Evolutionary conservation across 2,113 vertebrate genomes (phyloP).

Genomic region (Prochilodus magdalenae): DNA sequence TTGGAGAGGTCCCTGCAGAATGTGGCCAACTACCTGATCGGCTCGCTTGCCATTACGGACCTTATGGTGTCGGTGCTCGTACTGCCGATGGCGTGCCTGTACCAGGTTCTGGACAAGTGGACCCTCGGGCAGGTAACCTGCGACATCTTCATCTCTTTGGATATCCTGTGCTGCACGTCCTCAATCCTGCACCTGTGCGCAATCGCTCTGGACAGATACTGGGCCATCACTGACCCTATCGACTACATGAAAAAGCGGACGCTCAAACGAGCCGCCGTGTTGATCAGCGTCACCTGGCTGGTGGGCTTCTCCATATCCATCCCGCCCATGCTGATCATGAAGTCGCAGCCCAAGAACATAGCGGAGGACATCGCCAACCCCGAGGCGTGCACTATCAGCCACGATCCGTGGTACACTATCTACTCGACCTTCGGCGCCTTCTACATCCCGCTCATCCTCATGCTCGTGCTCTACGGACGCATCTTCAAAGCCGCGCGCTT

Average conservation of each 20-base stretch:
- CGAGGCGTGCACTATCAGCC: slow-evolving; percentile 89
- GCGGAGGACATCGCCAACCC: slow-evolving; percentile 88
- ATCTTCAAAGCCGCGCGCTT: slow-evolving; percentile 95
- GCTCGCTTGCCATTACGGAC: slow-evolving; percentile 94
- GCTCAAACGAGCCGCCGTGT: slow-evolving; percentile 87
- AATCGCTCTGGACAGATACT: slow-evolving; percentile 96
- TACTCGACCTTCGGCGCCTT: slow-evolving; percentile 97
- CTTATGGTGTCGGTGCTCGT: slow-evolving; percentile 98
- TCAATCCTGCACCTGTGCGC: slow-evolving; percentile 97
- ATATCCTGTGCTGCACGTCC: slow-evolving; percentile 96
- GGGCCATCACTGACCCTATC: slow-evolving; percentile 96
- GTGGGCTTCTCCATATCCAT: slow-evolving; percentile 96
- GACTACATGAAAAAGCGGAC: slow-evolving; percentile 96
- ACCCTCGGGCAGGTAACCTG: slow-evolving; percentile 92
- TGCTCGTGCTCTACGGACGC: slow-evolving; percentile 93
- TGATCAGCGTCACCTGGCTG: slow-evolving; percentile 96
- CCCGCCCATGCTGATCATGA: slow-evolving; percentile 92
- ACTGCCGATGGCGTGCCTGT: slow-evolving; percentile 96
- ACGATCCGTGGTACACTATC: slow-evolving; percentile 96
- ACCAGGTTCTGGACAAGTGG: slow-evolving; percentile 96
- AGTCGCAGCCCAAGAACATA: slow-evolving; percentile 80
- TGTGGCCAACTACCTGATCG: slow-evolving; percentile 97
- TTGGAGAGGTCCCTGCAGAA: slow-evolving; percentile 94
- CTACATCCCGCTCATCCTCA: slow-evolving; percentile 92
- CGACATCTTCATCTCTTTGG: slow-evolving; percentile 94